A percentile compares a stretch with the other conserved stretches of the same genome.
phyloP scores from a whole-genome alignment of 2,888 invertebrate species.

The Strigamia maritima region DNA sequence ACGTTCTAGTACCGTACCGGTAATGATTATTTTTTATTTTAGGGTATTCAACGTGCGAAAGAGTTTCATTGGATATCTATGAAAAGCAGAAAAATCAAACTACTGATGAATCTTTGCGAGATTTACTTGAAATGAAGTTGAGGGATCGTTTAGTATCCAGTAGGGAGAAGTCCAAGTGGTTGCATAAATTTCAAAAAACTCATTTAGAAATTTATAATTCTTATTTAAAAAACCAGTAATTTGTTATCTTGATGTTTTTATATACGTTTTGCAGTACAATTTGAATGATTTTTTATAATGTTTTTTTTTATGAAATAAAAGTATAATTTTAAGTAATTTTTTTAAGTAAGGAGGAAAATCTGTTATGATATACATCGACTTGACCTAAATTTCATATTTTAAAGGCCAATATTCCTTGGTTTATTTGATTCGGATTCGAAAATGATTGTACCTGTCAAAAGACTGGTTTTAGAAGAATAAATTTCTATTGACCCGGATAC shows the following conservation, averaged over 20 bases:
- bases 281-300: not conserved
- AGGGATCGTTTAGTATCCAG: conserved; percentile 1
- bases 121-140: conserved; percentile 24
- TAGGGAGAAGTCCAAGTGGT: conserved; percentile 36
- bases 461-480: not conserved
- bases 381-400: not conserved
- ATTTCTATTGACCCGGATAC: not conserved
- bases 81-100: not conserved
- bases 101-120: conserved; percentile 14
- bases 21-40: too few species aligned
- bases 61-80: not conserved
- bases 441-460: not conserved
- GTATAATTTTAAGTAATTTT: not conserved
- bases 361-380: not conserved
- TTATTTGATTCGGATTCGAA: not conserved
- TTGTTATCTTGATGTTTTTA: not conserved
- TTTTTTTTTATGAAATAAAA: not conserved
- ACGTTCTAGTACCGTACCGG: too few species aligned
- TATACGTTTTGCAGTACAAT: not conserved
- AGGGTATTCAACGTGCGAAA: not conserved
- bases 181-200: conserved; percentile 34
- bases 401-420: not conserved
- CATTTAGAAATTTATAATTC: conserved; percentile 33
- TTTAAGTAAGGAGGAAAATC: not conserved
- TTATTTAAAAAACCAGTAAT: not conserved